A percentile compares a stretch with the other conserved stretches of the same genome.
phyloP scores from a whole-genome alignment of 2,113 vertebrate species.

The Nestor notabilis region DNA sequence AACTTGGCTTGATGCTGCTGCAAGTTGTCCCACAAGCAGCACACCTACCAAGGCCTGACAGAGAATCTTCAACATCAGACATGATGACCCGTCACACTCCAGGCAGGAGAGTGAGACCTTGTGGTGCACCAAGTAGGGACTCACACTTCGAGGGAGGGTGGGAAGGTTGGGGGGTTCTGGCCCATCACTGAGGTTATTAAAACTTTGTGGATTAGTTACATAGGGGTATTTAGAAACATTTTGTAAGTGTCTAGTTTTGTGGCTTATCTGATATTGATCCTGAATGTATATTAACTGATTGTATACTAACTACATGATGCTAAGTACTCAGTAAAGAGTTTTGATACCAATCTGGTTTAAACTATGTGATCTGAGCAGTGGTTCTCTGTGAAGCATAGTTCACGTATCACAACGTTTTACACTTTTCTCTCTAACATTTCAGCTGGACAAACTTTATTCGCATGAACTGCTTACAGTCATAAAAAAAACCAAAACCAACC shows the following conservation, averaged over 20 bases:
- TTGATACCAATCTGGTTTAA: background rate
- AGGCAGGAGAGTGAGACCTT: background rate
- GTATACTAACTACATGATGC: background rate
- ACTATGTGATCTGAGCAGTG: background rate
- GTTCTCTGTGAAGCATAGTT: background rate
- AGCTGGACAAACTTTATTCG: background rate
- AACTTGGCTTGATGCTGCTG: background rate
- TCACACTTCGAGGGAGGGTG: background rate
- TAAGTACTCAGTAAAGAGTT: background rate
- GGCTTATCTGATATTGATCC: background rate
- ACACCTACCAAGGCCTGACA: background rate
- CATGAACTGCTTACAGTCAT: background rate
- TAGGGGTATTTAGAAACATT: background rate
- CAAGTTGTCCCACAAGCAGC: background rate
- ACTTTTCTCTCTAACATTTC: background rate
- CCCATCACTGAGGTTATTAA: background rate
- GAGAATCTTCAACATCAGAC: background rate
- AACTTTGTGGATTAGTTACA: background rate
- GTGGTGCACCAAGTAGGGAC: background rate
- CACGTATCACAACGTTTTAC: background rate
- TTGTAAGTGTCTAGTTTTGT: background rate
- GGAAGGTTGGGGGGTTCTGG: background rate
- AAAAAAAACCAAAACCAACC: background rate
- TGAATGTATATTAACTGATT: background rate
- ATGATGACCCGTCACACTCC: accelerated